These are phyloP conservation scores for Perca schrenkii DNA, from an alignment of 2,113 vertebrate species.

Conservation along the genomic window DNA sequence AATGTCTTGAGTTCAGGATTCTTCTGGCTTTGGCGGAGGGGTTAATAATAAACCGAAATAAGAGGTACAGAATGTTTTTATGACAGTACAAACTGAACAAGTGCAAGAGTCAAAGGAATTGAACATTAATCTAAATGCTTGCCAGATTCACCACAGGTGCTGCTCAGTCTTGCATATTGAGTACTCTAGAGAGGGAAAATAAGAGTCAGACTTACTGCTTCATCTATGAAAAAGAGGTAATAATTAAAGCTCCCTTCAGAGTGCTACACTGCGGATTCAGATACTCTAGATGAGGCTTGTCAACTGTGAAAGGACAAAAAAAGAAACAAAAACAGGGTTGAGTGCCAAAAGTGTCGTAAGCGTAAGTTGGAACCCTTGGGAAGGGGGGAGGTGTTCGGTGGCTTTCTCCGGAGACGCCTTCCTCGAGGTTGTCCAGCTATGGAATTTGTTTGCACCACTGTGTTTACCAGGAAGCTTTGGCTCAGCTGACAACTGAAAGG, in stretches of 20 bases:
- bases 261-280: conserved; percentile 10
- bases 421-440: conserved; percentile 46
- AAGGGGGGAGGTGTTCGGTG: conserved; percentile 12
- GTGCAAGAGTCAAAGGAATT: background rate
- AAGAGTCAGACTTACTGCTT: background rate
- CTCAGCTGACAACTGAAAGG: conserved; percentile 58
- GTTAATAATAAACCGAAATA: background rate
- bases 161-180: conserved; percentile 24
- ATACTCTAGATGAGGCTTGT: conserved; percentile 24
- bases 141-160: background rate
- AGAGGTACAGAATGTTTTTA: background rate
- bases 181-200: background rate
- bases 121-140: background rate
- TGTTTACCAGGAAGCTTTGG: conserved; percentile 50
- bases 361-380: conserved; percentile 28
- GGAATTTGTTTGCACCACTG: conserved; percentile 52
- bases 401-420: conserved; percentile 44
- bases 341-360: conserved; percentile 41
- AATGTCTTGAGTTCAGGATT: background rate
- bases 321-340: background rate
- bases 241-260: conserved; percentile 21
- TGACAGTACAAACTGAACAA: background rate
- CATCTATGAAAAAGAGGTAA: conserved; percentile 24
- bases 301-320: background rate
- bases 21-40: background rate